Evolutionary conservation across 2,797 vertebrate species (phyloP).

Genomic region (Myiothlypis chrysogaster): DNA sequence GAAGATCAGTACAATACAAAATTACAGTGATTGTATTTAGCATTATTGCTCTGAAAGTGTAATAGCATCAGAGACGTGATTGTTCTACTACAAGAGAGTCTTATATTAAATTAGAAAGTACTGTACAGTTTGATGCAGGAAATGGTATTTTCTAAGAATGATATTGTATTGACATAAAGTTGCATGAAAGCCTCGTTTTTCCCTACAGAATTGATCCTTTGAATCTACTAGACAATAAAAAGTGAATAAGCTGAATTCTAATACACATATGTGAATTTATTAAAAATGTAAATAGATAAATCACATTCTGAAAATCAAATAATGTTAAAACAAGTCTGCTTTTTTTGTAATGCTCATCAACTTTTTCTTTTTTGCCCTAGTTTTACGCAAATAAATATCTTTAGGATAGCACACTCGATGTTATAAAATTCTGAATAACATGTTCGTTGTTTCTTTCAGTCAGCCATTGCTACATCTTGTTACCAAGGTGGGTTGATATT

Average conservation of each 20-base stretch:
- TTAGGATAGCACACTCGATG: background rate
- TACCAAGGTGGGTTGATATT: background rate
- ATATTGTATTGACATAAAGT: background rate
- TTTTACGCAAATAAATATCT: background rate
- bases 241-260: background rate
- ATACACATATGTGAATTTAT: background rate
- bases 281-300: background rate
- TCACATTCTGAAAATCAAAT: background rate
- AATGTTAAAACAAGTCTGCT: background rate
- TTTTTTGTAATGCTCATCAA: background rate
- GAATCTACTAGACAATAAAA: background rate
- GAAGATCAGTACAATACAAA: background rate
- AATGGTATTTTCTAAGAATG: background rate
- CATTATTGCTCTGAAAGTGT: background rate
- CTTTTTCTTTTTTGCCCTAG: background rate
- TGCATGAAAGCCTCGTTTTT: background rate
- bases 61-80: background rate
- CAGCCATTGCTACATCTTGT: background rate
- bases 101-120: background rate
- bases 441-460: background rate
- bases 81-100: background rate
- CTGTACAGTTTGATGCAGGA: background rate
- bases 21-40: background rate
- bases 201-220: background rate
- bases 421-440: background rate